These are phyloP conservation scores for Teleogryllus oceanicus DNA, from an alignment of 2,888 invertebrate species.

Conservation along the genomic window DNA sequence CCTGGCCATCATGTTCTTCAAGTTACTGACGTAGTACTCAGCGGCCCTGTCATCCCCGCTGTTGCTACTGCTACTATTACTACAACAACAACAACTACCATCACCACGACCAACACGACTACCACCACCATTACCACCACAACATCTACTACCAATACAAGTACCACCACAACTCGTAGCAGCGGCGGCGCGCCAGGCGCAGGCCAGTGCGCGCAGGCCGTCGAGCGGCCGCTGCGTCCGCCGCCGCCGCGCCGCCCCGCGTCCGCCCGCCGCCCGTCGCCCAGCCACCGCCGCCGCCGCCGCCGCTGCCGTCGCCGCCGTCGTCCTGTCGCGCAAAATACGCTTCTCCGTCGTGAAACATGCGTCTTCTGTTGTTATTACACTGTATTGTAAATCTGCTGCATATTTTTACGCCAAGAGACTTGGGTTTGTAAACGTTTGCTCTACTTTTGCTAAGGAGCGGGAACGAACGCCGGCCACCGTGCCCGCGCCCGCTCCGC, in stretches of 20 bases:
- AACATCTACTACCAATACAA: too few relatives aligned
- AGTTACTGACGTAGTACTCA: slow-evolving; percentile 79
- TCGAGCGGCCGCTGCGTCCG: neutral
- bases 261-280: neutral
- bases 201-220: neutral
- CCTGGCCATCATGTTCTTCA: slow-evolving; percentile 92
- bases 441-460: neutral
- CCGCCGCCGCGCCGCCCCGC: neutral
- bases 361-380: neutral
- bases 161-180: too few relatives aligned
- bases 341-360: neutral
- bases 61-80: neutral
- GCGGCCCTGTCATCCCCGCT: neutral
- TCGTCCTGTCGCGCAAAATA: neutral
- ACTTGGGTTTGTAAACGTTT: slow-evolving; percentile 1
- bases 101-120: too few relatives aligned
- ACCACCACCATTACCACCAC: too few relatives aligned
- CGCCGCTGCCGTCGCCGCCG: neutral
- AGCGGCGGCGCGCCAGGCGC: too few relatives aligned
- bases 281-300: neutral
- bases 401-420: slow-evolving; percentile 26
- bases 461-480: neutral
- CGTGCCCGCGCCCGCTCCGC: neutral
- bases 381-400: neutral
- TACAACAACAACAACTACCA: too few relatives aligned